Percentiles rank a stretch among this genome's conserved stretches.
Conservation (phyloP, 2,797 vertebrate genomes). For the Florisuga fusca region DNA sequence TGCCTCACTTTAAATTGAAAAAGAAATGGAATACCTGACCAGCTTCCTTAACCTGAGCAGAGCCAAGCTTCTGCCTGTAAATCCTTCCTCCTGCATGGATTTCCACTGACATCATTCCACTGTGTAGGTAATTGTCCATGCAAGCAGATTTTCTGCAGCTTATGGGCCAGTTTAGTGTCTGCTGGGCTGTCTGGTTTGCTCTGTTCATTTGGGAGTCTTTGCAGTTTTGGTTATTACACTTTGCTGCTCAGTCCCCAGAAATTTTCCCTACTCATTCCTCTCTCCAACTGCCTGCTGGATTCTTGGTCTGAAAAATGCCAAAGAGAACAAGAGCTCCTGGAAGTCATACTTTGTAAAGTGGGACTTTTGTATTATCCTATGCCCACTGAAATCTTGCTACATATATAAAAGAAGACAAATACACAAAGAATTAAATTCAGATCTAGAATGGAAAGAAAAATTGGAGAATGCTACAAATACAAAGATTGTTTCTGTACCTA, state of each 20-base stretch:
- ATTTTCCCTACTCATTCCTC: not conserved
- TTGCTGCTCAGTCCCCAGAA: not conserved
- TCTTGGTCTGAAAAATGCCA: not conserved
- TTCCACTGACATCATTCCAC: conserved; percentile 30
- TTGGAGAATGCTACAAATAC: not conserved
- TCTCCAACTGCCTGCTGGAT: not conserved
- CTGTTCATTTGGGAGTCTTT: not conserved
- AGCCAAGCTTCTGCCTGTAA: not conserved
- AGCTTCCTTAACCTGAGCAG: not conserved
- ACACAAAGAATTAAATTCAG: not conserved
- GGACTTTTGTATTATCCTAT: not conserved
- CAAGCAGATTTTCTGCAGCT: conserved; percentile 20
- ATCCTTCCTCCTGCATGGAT: not conserved
- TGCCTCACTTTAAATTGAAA: not conserved
- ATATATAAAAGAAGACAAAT: not conserved
- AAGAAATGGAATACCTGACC: not conserved
- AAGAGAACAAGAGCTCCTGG: not conserved
- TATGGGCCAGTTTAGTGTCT: not conserved
- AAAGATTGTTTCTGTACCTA: not conserved
- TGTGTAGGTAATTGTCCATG: not conserved
- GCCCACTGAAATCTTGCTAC: not conserved
- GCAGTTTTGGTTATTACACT: not conserved
- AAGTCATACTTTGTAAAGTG: not conserved
- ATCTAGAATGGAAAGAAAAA: not conserved
- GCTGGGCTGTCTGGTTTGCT: conserved; percentile 23